A percentile compares a stretch with the other conserved stretches of the same genome.
Evolutionary conservation across 2,888 invertebrate species (phyloP).

Genomic region (Dryadula phaetusa): DNA sequence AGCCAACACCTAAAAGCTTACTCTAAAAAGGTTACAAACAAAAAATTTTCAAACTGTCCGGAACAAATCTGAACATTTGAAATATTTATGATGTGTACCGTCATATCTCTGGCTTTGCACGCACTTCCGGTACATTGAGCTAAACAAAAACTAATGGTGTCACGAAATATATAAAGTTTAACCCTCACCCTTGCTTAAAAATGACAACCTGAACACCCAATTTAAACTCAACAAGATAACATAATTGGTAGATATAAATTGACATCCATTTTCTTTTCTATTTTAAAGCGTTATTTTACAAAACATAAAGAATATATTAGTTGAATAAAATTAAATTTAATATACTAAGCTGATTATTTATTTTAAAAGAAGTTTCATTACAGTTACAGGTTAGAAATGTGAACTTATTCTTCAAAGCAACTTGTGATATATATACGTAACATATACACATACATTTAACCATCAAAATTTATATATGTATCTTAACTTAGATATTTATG

Average conservation of each 20-base stretch:
- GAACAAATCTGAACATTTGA: slow-evolving; percentile 61
- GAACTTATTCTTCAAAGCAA: too few species aligned
- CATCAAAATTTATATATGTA: too few species aligned
- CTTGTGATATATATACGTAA: too few species aligned
- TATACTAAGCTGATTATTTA: too few species aligned
- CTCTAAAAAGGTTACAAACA: slow-evolving; percentile 24
- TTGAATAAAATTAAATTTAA: background rate
- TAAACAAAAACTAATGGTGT: slow-evolving; percentile 61
- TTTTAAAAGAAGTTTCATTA: background rate
- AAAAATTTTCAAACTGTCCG: slow-evolving; percentile 59
- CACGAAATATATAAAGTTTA: slow-evolving; percentile 52
- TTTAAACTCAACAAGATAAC: slow-evolving; percentile 11
- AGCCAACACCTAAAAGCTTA: slow-evolving; percentile 31
- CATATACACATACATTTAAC: too few species aligned
- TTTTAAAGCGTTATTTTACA: background rate
- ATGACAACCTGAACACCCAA: slow-evolving; percentile 13
- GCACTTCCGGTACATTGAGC: slow-evolving; percentile 78
- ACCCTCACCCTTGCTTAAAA: slow-evolving; percentile 32
- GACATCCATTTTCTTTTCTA: background rate
- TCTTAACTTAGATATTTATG: too few species aligned
- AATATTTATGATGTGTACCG: slow-evolving; percentile 71
- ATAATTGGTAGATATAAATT: slow-evolving; percentile 13
- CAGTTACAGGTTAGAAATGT: too few species aligned
- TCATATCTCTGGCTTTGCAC: slow-evolving; percentile 73
- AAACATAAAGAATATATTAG: background rate